These are phyloP conservation scores for Crepidodera aurea DNA, from an alignment of 2,888 invertebrate species.

Conservation along the genomic window DNA sequence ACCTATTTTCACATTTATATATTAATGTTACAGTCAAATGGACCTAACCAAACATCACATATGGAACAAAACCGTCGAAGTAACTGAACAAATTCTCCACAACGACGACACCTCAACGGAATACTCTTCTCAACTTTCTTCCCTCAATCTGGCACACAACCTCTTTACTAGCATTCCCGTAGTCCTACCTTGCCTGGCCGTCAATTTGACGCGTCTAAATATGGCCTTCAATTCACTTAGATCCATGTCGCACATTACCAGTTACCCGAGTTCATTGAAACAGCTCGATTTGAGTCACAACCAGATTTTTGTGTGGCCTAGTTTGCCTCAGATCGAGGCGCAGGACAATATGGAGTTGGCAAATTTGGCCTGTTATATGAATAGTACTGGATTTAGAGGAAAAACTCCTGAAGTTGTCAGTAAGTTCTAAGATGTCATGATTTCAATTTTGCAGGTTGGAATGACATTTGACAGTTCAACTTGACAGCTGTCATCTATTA, in stretches of 20 bases:
- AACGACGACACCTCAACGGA: slow-evolving; percentile 67
- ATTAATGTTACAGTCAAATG: slow-evolving; percentile 65
- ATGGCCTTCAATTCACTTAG: slow-evolving; percentile 86
- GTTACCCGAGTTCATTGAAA: slow-evolving; percentile 87
- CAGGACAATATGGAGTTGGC: slow-evolving; percentile 70
- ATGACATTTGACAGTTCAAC: too few relatives aligned
- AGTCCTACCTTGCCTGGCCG: slow-evolving; percentile 89
- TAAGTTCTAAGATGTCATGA: slow-evolving; percentile 41
- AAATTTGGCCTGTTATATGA: slow-evolving; percentile 73
- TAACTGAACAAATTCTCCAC: slow-evolving; percentile 70
- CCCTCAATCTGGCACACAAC: slow-evolving; percentile 91
- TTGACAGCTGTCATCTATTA: too few relatives aligned
- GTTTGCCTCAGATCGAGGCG: slow-evolving; percentile 75
- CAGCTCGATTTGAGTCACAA: slow-evolving; percentile 94
- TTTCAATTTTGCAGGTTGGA: too few relatives aligned
- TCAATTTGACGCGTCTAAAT: slow-evolving; percentile 85
- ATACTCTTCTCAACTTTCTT: slow-evolving; percentile 72
- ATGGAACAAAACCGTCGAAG: slow-evolving; percentile 75
- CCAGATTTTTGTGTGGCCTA: slow-evolving; percentile 89
- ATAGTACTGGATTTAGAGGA: slow-evolving; percentile 48
- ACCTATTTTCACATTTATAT: too few relatives aligned
- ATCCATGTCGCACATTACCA: slow-evolving; percentile 87
- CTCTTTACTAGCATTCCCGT: slow-evolving; percentile 87
- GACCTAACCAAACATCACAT: slow-evolving; percentile 79
- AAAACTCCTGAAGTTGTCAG: slow-evolving; percentile 57